These are phyloP conservation scores for Ptychochromis oligacanthus DNA, from an alignment of 2,113 vertebrate species.

Conservation along the genomic window DNA sequence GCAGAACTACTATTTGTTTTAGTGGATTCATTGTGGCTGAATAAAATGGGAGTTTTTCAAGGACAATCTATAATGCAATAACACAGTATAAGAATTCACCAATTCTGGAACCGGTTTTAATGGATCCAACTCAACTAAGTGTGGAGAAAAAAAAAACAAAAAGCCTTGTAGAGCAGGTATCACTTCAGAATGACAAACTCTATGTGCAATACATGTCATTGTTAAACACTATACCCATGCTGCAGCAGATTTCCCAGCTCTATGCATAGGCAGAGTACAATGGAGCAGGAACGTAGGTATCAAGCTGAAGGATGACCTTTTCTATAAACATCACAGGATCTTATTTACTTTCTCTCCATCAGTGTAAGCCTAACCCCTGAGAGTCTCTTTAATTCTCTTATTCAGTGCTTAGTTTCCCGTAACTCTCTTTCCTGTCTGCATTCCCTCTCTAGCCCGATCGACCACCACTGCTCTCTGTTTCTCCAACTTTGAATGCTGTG, in stretches of 20 bases:
- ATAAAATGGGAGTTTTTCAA: constrained; percentile 23
- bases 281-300: neutral
- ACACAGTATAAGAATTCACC: neutral
- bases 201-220: neutral
- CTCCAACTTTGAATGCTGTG: neutral
- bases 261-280: neutral
- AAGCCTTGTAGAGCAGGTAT: constrained; percentile 20
- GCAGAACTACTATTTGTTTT: neutral
- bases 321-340: neutral
- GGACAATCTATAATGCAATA: constrained; percentile 11
- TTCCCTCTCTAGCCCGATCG: neutral
- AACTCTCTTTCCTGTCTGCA: neutral
- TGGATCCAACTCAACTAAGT: neutral
- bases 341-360: neutral
- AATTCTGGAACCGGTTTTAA: constrained; percentile 24
- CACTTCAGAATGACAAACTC: constrained; percentile 20
- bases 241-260: neutral
- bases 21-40: neutral
- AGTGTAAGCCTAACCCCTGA: neutral
- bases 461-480: too few relatives aligned
- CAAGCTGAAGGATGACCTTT: neutral
- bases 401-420: neutral
- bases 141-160: neutral
- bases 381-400: too few relatives aligned
- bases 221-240: constrained; percentile 4